These are phyloP conservation scores for Bombus picipes DNA, from an alignment of 1,140 invertebrate species.

Conservation along the genomic window DNA sequence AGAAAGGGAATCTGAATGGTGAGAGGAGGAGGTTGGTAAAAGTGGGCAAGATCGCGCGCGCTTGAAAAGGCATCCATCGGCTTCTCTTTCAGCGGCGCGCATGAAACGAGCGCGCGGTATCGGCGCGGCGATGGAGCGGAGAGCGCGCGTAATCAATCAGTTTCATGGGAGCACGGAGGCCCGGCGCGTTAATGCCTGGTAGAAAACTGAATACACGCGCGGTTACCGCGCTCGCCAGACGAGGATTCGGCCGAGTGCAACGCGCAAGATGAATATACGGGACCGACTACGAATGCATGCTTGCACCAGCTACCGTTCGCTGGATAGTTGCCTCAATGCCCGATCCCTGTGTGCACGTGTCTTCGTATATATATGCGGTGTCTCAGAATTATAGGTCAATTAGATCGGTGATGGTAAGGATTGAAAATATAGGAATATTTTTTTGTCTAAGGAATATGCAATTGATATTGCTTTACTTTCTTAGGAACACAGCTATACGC, in stretches of 20 bases:
- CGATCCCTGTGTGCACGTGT: neutral
- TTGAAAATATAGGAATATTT: too few relatives aligned
- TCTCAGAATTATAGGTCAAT: neutral
- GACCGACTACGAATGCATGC: neutral
- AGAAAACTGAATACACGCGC: conserved; percentile 53
- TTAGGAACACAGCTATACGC: neutral
- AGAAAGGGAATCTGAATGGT: neutral
- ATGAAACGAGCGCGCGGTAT: conserved; percentile 60
- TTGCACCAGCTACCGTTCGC: neutral
- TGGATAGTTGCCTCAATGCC: neutral
- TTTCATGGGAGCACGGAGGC: conserved; percentile 71
- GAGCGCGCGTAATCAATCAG: conserved; percentile 76
- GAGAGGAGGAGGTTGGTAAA: conserved; percentile 49
- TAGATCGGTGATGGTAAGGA: neutral
- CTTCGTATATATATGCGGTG: neutral
- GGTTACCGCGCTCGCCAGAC: neutral
- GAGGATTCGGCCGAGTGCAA: conserved; percentile 62
- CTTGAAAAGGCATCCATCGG: conserved; percentile 72
- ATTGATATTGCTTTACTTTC: too few relatives aligned
- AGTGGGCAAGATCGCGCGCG: conserved; percentile 58
- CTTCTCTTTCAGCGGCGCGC: conserved; percentile 66
- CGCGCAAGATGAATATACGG: conserved; percentile 66
- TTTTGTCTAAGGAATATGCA: too few relatives aligned
- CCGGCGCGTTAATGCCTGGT: conserved; percentile 54
- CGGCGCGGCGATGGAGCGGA: conserved; percentile 52